Evolutionary conservation across 2,797 vertebrate genomes (phyloP).

Genomic region (Molossus molossus): DNA sequence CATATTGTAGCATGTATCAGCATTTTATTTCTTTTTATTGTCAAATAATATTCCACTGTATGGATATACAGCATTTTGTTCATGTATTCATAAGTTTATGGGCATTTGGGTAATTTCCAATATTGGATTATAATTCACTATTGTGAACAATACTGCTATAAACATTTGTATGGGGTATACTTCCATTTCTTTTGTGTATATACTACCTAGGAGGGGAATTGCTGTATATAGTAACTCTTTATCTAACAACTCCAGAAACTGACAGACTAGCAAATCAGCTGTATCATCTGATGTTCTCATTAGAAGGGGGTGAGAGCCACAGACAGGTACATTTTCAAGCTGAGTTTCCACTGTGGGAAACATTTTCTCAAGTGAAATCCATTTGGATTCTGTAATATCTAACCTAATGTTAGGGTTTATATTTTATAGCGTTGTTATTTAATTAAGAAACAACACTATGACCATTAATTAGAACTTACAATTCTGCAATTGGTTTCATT

Average conservation of each 20-base stretch:
- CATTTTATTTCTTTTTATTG: conserved; percentile 15
- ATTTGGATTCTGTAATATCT: conserved; percentile 34
- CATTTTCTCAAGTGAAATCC: conserved; percentile 37
- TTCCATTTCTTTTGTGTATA: conserved; percentile 31
- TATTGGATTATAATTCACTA: background rate
- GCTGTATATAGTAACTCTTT: background rate
- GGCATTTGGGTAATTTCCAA: background rate
- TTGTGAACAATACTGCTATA: background rate
- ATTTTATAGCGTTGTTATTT: conserved; percentile 9
- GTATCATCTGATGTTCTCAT: background rate
- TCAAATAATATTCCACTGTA: background rate
- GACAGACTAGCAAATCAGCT: background rate
- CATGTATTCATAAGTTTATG: background rate
- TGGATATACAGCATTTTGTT: background rate
- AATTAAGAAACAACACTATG: conserved; percentile 10
- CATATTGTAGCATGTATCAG: background rate
- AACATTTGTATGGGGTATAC: background rate
- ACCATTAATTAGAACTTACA: background rate
- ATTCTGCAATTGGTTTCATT: background rate
- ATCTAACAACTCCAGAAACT: background rate
- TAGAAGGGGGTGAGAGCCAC: background rate
- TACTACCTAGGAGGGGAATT: background rate
- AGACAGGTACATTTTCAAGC: conserved; percentile 21
- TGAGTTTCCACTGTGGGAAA: background rate
- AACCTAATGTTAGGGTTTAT: background rate